Evolutionary conservation across 2,888 invertebrate genomes (phyloP), one percentile per base, ranked within the genome.

Genomic region (Agonopterix heracliana): DNA sequence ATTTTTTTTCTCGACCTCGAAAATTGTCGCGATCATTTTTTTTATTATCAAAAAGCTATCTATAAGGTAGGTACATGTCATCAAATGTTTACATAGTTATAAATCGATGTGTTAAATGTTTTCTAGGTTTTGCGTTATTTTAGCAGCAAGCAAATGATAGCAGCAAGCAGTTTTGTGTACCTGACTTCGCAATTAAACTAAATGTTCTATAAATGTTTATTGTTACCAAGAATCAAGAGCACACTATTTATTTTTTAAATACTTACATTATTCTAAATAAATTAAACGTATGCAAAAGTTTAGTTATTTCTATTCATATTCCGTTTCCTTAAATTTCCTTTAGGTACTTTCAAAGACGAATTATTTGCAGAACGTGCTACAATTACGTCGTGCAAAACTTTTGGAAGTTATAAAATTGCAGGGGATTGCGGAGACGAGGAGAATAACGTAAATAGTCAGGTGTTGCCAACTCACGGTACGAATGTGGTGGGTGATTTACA

Each of bases 371-470:
- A 74, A 75, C 71, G 68, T 72, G 69, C 64, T 61, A 68, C 68
- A 72, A 78, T 75, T 79, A 67, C 51, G 57, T 55, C 59, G 63
- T 61, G 59, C 61, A 65, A 60, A 71, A 80, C 72, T 81, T 78
- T 49, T 69, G 64, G 56, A 65, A 80, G 78, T 81, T 83, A 72
- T 75, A 74, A 79, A 81, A 80, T 78, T 72, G 64, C 66, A 52
- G 54, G 62, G 61, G 66, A 65, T 59, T 63, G 66, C 66, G 65
- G 64, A 70, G 75, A 71, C 66, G 74, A 65, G 61, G 63, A 55
- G 71, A 71, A 69, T 71, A 73, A 68, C 64, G 70, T 73, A 75
- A 81, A 81, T 74, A 78, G 76, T 70, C 80, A 79, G 80, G 77
- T 78, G 81, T 74, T 72, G 68, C 59, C 62, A 65, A 64, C 59